phyloP scores from a whole-genome alignment of 2,888 invertebrate genomes.

The Anthoptus insignis region DNA sequence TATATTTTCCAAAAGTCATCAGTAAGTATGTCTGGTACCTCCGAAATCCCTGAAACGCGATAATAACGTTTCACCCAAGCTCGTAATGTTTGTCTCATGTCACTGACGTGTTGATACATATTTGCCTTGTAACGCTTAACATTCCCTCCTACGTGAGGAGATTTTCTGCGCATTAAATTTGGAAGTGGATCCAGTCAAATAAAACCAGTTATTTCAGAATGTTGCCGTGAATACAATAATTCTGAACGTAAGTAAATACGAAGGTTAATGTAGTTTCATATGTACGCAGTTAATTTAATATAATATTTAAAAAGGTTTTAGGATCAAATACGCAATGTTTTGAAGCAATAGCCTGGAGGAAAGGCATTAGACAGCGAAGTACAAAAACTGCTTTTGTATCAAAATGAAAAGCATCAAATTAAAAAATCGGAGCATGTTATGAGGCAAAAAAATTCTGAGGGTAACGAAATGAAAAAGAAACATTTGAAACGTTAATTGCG shows the following conservation, averaged over 20 bases:
- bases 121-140: constrained; percentile 23
- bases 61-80: neutral
- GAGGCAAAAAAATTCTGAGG: constrained; percentile 18
- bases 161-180: constrained; percentile 15
- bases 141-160: neutral
- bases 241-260: too few relatives aligned
- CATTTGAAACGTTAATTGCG: constrained; percentile 31
- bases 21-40: neutral
- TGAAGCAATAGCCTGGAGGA: too few relatives aligned
- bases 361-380: too few relatives aligned
- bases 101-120: constrained; percentile 26
- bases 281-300: too few relatives aligned
- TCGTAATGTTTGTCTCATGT: constrained; percentile 23
- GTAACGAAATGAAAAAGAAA: constrained; percentile 32
- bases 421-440: constrained; percentile 19
- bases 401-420: neutral
- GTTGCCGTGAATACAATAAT: neutral
- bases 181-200: constrained; percentile 2
- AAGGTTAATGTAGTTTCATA: too few relatives aligned
- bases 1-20: neutral
- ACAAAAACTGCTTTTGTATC: neutral
- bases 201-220: neutral
- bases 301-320: too few relatives aligned
- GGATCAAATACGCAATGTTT: neutral
- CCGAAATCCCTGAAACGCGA: neutral